These are phyloP conservation scores for Pedionomus torquatus DNA, from an alignment of 2,113 vertebrate species.

Conservation along the genomic window DNA sequence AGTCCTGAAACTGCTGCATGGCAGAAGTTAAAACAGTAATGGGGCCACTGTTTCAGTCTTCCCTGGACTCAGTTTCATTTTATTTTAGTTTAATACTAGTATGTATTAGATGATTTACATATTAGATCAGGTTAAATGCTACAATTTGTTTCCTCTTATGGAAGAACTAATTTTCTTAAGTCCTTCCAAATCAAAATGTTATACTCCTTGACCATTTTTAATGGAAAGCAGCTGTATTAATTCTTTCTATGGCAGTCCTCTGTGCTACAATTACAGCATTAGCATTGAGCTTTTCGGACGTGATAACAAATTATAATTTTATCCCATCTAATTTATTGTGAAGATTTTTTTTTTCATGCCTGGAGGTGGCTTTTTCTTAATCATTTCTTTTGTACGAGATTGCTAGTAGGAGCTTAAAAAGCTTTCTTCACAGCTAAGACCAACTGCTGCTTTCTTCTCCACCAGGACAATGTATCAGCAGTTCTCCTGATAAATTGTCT, in stretches of 20 bases:
- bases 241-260: slow-evolving; percentile 32
- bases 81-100: background rate
- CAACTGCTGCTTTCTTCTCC: slow-evolving; percentile 35
- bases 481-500: slow-evolving; percentile 57
- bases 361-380: slow-evolving; percentile 62
- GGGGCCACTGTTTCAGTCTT: background rate
- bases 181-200: slow-evolving; percentile 6
- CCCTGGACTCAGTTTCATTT: background rate
- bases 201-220: slow-evolving; percentile 41
- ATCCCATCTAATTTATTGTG: slow-evolving; percentile 67
- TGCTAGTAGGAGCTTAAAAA: slow-evolving; percentile 47
- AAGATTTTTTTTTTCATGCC: background rate
- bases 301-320: slow-evolving; percentile 66
- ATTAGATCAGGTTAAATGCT: background rate
- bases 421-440: slow-evolving; percentile 56
- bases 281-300: slow-evolving; percentile 63
- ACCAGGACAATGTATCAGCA: slow-evolving; percentile 38
- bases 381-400: slow-evolving; percentile 50
- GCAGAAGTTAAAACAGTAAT: background rate
- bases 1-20: background rate
- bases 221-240: slow-evolving; percentile 62
- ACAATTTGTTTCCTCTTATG: background rate
- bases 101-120: background rate
- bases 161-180: background rate
- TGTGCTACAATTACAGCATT: slow-evolving; percentile 61